Conservation (phyloP, 2,113 vertebrate species). For the Chelonoidis abingdonii region DNA sequence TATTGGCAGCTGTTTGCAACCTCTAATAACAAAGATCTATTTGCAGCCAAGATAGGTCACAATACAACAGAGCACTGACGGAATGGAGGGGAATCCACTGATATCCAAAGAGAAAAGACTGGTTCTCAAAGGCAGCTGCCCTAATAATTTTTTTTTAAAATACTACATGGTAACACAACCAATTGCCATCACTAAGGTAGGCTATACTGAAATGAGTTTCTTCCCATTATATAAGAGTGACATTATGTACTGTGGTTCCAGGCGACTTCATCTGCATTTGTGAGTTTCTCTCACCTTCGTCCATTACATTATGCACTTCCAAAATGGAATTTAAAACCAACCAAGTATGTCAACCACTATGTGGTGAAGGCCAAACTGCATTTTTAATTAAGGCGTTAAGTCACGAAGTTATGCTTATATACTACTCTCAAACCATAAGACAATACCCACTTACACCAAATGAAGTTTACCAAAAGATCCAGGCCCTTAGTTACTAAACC, state of each 20-base stretch:
- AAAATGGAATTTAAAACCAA: not conserved
- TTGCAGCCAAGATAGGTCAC: not conserved
- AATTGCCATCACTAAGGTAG: not conserved
- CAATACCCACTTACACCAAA: not conserved
- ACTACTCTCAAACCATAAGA: not conserved
- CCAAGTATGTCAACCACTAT: rapidly evolving
- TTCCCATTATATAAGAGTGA: not conserved
- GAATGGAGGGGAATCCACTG: not conserved
- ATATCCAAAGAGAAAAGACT: not conserved
- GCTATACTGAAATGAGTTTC: not conserved
- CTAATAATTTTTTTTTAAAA: conserved; percentile 39
- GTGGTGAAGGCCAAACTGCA: not conserved
- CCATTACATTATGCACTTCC: not conserved
- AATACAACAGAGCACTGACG: not conserved
- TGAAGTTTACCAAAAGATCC: not conserved
- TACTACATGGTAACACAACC: not conserved
- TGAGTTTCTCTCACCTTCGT: not conserved
- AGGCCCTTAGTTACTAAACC: not conserved
- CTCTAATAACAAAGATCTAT: not conserved
- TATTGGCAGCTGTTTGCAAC: not conserved
- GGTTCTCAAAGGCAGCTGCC: conserved; percentile 1
- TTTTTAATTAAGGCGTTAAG: not conserved
- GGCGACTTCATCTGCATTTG: not conserved
- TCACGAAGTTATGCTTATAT: not conserved
- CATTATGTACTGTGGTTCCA: not conserved